These are phyloP conservation scores for Eufriesea mexicana DNA, from an alignment of 1,140 invertebrate species.

Conservation along the genomic window DNA sequence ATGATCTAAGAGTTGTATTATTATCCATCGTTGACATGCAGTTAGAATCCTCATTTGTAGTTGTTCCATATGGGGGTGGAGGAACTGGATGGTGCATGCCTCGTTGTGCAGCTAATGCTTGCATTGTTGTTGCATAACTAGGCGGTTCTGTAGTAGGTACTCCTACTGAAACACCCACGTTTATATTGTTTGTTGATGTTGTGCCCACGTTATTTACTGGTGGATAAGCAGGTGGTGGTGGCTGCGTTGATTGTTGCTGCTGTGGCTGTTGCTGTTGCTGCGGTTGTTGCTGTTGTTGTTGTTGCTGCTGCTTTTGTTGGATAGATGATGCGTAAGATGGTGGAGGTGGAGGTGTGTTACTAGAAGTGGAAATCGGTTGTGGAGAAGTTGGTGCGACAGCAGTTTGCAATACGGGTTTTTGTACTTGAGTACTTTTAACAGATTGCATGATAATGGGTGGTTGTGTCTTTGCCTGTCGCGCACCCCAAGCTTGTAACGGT, in stretches of 20 bases:
- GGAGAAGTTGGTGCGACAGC: slow-evolving; percentile 94
- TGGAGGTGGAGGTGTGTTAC: slow-evolving; percentile 86
- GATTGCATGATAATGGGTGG: slow-evolving; percentile 98
- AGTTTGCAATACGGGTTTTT: slow-evolving; percentile 96
- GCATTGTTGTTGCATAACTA: slow-evolving; percentile 95
- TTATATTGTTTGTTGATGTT: slow-evolving; percentile 60
- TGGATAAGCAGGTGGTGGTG: slow-evolving; percentile 79
- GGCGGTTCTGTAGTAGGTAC: slow-evolving; percentile 94
- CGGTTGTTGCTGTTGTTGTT: slow-evolving; percentile 78
- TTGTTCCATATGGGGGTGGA: slow-evolving; percentile 86
- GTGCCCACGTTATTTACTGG: slow-evolving; percentile 69
- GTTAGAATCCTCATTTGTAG: slow-evolving; percentile 80
- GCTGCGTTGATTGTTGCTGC: slow-evolving; percentile 82
- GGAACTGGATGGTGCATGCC: slow-evolving; percentile 87
- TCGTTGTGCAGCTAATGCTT: slow-evolving; percentile 90
- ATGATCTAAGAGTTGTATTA: slow-evolving; percentile 79
- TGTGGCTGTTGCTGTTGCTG: slow-evolving; percentile 84
- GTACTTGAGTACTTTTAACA: slow-evolving; percentile 96
- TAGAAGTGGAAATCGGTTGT: slow-evolving; percentile 82
- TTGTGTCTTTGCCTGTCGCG: slow-evolving; percentile 91
- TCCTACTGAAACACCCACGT: slow-evolving; percentile 75
- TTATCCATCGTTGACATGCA: slow-evolving; percentile 83
- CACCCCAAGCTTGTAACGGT: slow-evolving; percentile 89
- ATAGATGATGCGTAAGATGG: slow-evolving; percentile 91
- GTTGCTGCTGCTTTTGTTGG: slow-evolving; percentile 86